Evolutionary conservation across 2,797 vertebrate genomes (phyloP).

Genomic region (Falco novaeseelandiae): DNA sequence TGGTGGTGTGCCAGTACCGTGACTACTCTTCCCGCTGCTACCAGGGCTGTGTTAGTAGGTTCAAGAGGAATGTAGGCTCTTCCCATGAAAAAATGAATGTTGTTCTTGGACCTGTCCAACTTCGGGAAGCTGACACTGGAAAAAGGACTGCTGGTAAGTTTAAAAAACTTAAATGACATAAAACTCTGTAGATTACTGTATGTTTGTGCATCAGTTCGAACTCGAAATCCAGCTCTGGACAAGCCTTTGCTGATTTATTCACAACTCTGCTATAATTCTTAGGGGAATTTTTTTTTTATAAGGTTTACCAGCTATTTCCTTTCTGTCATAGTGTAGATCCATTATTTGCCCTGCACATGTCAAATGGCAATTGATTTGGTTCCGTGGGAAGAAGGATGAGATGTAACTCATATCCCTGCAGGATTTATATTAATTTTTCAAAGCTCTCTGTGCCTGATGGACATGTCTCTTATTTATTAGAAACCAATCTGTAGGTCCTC

Average conservation of each 20-base stretch:
- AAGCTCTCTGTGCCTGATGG: background rate
- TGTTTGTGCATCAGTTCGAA: background rate
- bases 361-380: background rate
- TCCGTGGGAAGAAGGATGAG: background rate
- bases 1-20: constrained; percentile 78
- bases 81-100: constrained; percentile 75
- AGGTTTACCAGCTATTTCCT: background rate
- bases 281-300: background rate
- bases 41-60: constrained; percentile 76
- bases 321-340: background rate
- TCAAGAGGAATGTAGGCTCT: constrained; percentile 73
- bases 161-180: background rate
- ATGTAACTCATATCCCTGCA: background rate
- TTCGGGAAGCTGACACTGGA: constrained; percentile 16
- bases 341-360: background rate
- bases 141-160: constrained; percentile 23
- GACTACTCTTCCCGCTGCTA: constrained; percentile 84
- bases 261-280: background rate
- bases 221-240: background rate
- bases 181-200: background rate
- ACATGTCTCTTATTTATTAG: background rate
- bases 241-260: background rate
- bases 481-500: background rate
- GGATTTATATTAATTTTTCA: background rate
- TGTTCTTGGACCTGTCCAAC: constrained; percentile 83